Base-by-base conservation (phyloP, 2,113 vertebrate species). In the Centrocercus urophasianus region DNA sequence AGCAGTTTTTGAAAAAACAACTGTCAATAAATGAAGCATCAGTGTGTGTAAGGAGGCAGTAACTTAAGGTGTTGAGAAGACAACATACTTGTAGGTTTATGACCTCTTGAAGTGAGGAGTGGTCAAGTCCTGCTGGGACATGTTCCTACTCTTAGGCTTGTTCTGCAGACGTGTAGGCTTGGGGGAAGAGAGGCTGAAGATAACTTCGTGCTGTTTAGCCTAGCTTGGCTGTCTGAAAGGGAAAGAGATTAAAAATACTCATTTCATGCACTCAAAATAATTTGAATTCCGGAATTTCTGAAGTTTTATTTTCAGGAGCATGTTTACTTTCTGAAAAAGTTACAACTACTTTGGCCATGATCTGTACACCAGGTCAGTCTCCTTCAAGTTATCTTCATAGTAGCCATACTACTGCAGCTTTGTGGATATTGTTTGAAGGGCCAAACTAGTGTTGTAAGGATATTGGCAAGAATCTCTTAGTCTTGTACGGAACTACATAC, bases 81-180 rank as follows among this genome's bases (percentile, higher is more conserved):
- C 30, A 57, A 3, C 11, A 14, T 45, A 13, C 7, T 2, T 80
- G 48, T 50, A 83, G 86, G 36, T 4, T 19, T 88, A 94, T 93
- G 90, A 88, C 70, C 81, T 88, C 65, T 70, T 77, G 65, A 90
- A 69, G 76, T 74, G n/a, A 80, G n/a, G 82, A 90, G 83, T 87
- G 54, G 7, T 40, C 81, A 92, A 48, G 78, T 94, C 60, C 52
- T 90, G 92, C 70, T 67, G 92, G 91, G 57, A 81, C 50, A 42
- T 48, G 76, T 95, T 80, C 60, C 79, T 84, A 12, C 90, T 86
- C 69, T 88, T 92, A 90, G 83, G 91, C 70, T 43, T 86, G 50
- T 69, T 91, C 74, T 86, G 90, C 83, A 81, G 88, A 93, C 5
- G 14, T 84, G 86, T 95, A 66, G 73, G 65, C 76, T 61, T 90